Base-by-base conservation (phyloP, 1,140 invertebrate genomes). In the Pseudomyrmex sp. region DNA sequence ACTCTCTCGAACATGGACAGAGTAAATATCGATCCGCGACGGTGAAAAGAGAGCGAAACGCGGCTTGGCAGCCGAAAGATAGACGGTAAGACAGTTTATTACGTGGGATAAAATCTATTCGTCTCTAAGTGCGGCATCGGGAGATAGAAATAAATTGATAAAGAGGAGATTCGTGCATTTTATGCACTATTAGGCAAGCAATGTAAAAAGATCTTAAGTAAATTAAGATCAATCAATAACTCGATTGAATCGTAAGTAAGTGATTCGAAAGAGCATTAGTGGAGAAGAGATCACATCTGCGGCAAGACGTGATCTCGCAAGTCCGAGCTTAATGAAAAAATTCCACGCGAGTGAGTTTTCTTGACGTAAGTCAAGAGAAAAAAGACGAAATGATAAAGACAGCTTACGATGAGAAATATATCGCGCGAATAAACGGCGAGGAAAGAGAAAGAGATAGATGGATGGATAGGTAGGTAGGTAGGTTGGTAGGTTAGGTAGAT, bases 401-500 rank as follows among this genome's bases (percentile, higher is more conserved):
- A 58, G 20, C 4, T 26, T 63, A 50, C 15, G 15, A 46, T 9
- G 15, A 46, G 52, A 20, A 72, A 20, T 5, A 65, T 23, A 72
- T 9, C 58, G 35, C 50, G 23, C 26, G 15, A 18, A 18, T 2
- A 23, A 44, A 50, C 35, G 44, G 44, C 48, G 73, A 79, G 12
- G 44, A 63, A 58, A 35, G 13, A 61, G 66, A 72, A 54, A 58
- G 70, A 79, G 69, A 56, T 18, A 62, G 56, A 82, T 48, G 20
- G 77, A n/a, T 75, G 20, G 77, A 13, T 75, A 70, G 72, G 66
- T 56, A 85, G 84, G 48, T 50, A 12, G 50, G 50, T 80, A 62
- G 20, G 59, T 62, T 13, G 59, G 59, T 62, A 20, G 86, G 89
- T 83, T 80, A 87, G 89, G 89, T 63, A 68, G 85, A 23, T 18